A percentile compares a stretch with the other conserved stretches of the same genome.
Conservation (phyloP, 2,888 invertebrate species). For the Petrolisthes manimaculis region DNA sequence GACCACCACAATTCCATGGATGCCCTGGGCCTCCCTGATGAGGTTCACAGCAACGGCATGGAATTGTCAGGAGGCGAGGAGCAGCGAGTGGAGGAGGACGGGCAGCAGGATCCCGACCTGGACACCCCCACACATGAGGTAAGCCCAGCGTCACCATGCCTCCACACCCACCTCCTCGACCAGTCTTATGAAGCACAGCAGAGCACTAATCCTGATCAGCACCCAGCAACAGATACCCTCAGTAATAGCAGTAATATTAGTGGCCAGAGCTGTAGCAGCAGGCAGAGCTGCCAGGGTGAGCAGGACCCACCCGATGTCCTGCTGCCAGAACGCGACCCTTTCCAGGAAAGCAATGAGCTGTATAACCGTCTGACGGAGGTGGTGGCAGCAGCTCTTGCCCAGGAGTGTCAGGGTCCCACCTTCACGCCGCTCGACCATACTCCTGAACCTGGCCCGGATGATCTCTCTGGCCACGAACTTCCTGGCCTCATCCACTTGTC, state of each 20-base stretch:
- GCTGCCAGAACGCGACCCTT: conserved; percentile 27
- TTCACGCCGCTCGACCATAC: conserved; percentile 46
- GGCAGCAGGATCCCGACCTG: conserved; percentile 38
- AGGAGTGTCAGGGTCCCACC: conserved; percentile 29
- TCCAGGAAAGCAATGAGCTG: conserved; percentile 68
- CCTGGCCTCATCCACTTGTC: conserved; percentile 71
- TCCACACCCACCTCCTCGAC: conserved; percentile 51
- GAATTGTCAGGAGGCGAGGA: neutral
- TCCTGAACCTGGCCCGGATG: conserved; percentile 10
- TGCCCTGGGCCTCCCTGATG: neutral
- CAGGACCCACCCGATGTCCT: conserved; percentile 37
- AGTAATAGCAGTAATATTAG: conserved; percentile 54
- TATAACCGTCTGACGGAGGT: conserved; percentile 57
- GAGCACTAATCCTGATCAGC: conserved; percentile 50
- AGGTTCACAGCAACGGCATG: conserved; percentile 14
- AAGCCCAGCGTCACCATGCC: conserved; percentile 48
- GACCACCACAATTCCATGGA: neutral
- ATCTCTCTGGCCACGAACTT: conserved; percentile 30
- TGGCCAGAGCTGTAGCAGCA: conserved; percentile 49
- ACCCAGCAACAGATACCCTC: conserved; percentile 40
- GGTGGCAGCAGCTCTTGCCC: conserved; percentile 48
- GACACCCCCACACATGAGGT: conserved; percentile 51
- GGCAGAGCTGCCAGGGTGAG: conserved; percentile 37
- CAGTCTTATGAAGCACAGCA: conserved; percentile 62
- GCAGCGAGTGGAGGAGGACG: conserved; percentile 27